Percentiles rank a stretch among this genome's conserved stretches.
phyloP scores from a whole-genome alignment of 1,140 invertebrate genomes.

The Apis florea region DNA sequence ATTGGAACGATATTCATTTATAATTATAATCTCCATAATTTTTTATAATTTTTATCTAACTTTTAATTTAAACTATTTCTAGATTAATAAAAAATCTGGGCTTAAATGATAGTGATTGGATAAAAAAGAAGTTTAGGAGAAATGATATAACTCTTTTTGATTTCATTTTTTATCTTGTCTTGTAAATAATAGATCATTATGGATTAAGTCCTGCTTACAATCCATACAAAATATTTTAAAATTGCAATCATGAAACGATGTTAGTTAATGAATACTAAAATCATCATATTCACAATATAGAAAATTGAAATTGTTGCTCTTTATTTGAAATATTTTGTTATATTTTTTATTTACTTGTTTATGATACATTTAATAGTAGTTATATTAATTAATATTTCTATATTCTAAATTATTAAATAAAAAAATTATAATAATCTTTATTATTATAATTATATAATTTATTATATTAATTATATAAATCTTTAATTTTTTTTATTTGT shows the following conservation, averaged over 20 bases:
- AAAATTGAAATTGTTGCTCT: background rate
- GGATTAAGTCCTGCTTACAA: constrained; percentile 31
- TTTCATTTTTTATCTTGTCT: constrained; percentile 5
- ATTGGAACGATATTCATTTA: background rate
- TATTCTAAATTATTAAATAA: background rate
- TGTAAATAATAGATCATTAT: constrained; percentile 31
- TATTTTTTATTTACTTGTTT: background rate
- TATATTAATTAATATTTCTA: background rate
- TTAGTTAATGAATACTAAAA: background rate
- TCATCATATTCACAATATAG: background rate
- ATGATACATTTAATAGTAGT: background rate
- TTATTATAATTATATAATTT: too few relatives aligned
- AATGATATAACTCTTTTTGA: background rate
- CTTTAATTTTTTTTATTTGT: background rate
- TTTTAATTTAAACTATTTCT: background rate
- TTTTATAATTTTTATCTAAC: background rate
- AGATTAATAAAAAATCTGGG: background rate
- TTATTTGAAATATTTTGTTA: background rate
- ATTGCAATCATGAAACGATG: background rate
- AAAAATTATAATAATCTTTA: background rate
- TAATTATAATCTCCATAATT: background rate
- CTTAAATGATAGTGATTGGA: background rate
- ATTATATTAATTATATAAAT: too few relatives aligned
- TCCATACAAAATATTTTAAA: constrained; percentile 13
- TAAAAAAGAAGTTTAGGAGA: constrained; percentile 10